phyloP scores from a whole-genome alignment of 2,113 vertebrate genomes.

The Corvus moneduloides region DNA sequence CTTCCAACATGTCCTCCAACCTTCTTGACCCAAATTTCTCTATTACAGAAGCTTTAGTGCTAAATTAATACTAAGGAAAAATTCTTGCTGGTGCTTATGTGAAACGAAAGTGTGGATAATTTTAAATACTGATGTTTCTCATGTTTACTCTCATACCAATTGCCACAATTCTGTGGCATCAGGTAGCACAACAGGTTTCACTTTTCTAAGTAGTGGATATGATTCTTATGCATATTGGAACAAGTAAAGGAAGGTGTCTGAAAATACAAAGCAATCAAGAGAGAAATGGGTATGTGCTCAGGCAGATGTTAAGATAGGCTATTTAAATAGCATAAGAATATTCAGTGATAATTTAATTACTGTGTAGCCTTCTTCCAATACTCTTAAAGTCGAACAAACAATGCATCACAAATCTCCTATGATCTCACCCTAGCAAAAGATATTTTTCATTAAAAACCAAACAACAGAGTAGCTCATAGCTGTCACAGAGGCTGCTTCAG shows the following conservation, averaged over 20 bases:
- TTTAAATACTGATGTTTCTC: background rate
- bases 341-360: background rate
- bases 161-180: background rate
- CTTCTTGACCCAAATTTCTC: background rate
- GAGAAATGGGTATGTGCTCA: background rate
- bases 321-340: background rate
- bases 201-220: background rate
- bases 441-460: background rate
- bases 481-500: background rate
- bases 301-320: background rate
- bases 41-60: background rate
- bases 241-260: background rate
- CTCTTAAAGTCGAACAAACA: background rate
- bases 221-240: background rate
- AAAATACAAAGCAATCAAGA: background rate
- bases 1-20: background rate
- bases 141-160: background rate
- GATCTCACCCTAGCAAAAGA: background rate
- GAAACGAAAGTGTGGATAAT: background rate
- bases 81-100: background rate
- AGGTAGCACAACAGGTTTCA: background rate
- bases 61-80: background rate
- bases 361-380: background rate
- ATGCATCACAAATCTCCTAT: background rate
- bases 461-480: background rate